Conservation (phyloP, 2,113 vertebrate genomes). For the Scortum barcoo region DNA sequence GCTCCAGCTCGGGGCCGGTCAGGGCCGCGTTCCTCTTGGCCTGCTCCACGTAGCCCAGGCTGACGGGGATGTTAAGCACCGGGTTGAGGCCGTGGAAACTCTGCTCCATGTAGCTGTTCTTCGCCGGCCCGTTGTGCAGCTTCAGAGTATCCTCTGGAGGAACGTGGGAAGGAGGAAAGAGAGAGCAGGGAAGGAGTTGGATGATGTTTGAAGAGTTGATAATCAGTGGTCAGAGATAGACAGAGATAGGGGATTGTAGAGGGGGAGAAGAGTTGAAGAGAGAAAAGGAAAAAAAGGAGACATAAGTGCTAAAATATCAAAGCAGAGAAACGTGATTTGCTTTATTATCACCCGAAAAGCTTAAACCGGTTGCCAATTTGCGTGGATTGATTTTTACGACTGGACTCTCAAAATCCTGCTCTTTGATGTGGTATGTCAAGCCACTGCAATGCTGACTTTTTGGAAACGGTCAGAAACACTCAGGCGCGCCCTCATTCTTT, state of each 20-base stretch:
- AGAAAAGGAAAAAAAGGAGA: not conserved
- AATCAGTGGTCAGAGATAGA: constrained; percentile 30
- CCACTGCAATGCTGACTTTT: constrained; percentile 46
- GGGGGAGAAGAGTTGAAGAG: not conserved
- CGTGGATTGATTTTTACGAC: constrained; percentile 37
- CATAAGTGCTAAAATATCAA: constrained; percentile 40
- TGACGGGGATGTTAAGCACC: constrained; percentile 92
- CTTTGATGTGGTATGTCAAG: constrained; percentile 50
- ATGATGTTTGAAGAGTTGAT: constrained; percentile 6
- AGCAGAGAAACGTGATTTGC: constrained; percentile 24
- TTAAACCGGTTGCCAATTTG: constrained; percentile 36
- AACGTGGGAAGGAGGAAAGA: constrained; percentile 41
- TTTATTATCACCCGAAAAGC: constrained; percentile 25
- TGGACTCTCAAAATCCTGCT: not conserved
- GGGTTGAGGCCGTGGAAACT: constrained; percentile 98
- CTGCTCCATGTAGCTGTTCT: constrained; percentile 99
- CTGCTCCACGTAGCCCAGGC: constrained; percentile 88
- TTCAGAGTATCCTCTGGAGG: constrained; percentile 91
- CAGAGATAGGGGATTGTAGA: not conserved
- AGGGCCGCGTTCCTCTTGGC: constrained; percentile 89
- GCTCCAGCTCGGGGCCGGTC: constrained; percentile 87
- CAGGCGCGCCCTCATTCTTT: constrained; percentile 54
- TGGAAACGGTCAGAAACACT: constrained; percentile 42
- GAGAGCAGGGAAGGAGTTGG: constrained; percentile 6
- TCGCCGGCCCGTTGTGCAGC: constrained; percentile 91